Evolutionary conservation across 2,797 vertebrate species (phyloP).

Genomic region (Chiloscyllium punctatum): DNA sequence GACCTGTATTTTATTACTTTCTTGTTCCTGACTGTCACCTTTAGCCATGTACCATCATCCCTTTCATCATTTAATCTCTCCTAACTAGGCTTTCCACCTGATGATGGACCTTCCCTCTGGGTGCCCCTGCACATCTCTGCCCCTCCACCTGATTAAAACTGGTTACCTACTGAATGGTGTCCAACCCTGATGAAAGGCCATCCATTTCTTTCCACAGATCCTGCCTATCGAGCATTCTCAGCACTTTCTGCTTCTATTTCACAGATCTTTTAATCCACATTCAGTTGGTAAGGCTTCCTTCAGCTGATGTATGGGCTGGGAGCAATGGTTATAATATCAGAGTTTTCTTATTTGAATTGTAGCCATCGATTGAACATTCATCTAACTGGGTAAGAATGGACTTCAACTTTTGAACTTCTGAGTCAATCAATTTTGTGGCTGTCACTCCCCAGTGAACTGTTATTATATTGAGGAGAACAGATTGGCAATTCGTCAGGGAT

Average conservation of each 20-base stretch:
- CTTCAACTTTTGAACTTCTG: background rate
- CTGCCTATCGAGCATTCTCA: background rate
- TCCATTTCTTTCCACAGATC: background rate
- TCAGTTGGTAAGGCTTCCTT: background rate
- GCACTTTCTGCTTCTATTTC: background rate
- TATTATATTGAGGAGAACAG: background rate
- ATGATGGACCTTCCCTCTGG: background rate
- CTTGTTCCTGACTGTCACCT: no score
- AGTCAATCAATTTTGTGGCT: constrained; percentile 29
- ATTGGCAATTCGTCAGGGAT: background rate
- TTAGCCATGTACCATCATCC: no score
- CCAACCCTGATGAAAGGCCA: background rate
- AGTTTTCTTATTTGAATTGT: background rate
- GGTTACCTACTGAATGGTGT: background rate
- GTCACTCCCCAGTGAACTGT: background rate
- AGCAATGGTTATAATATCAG: background rate
- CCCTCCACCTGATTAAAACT: background rate
- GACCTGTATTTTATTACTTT: no score
- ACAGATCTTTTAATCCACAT: background rate
- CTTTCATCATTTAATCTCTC: background rate
- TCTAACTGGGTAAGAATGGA: background rate
- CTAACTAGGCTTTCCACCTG: background rate
- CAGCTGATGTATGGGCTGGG: background rate
- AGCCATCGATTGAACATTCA: background rate
- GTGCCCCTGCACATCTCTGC: background rate